Evolutionary conservation across 2,113 vertebrate species (phyloP), one percentile per base, ranked within the genome.

Genomic region (Irena cyanogastra): DNA sequence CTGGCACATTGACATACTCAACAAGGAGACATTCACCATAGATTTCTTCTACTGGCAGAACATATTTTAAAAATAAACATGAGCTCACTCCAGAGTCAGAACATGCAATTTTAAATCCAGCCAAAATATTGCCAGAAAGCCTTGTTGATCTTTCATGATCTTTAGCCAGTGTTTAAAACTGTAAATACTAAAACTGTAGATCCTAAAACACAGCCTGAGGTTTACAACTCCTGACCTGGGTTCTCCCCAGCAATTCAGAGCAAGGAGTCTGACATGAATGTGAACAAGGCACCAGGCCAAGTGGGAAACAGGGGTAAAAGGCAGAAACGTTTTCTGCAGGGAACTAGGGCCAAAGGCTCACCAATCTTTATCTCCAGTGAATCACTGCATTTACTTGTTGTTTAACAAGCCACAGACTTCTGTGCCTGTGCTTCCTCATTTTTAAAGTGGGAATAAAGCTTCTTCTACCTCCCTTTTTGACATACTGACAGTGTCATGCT

Each of bases 1-100:
- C 65, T 84, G 90, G 86, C 77, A 89, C 64, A 75, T 37, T 75
- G 61, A 64, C 80, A 81, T 96, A 69, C 47, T 76, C 94, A 96
- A 78, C 86, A 89, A 89, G 88, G 90, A 94, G 88, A 96, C 56
- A 82, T 89, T 93, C 90, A 92, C 93, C 92, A 94, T 54, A 53
- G 69, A 69, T 92, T 92, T 93, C 69, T 95, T 68, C 80, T 75
- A n/a, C 80, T 45, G 61, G 69, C 1, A 22, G 77, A 83, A 95
- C 56, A 57, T 33, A 60, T 16, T 89, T 90, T 94, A 91, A 95
- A 96, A 95, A 96, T 96, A 96, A 94, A 84, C 77, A 93, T 89
- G 93, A 95, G 61, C 90, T 96, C 95, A 93, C 74, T 89, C 69
- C 52, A 49, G 57, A 90, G 77, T 74, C 53, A 87, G 88, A 95